Evolutionary conservation across 2,888 invertebrate species (phyloP).

Genomic region (Oegoconia quadripuncta): DNA sequence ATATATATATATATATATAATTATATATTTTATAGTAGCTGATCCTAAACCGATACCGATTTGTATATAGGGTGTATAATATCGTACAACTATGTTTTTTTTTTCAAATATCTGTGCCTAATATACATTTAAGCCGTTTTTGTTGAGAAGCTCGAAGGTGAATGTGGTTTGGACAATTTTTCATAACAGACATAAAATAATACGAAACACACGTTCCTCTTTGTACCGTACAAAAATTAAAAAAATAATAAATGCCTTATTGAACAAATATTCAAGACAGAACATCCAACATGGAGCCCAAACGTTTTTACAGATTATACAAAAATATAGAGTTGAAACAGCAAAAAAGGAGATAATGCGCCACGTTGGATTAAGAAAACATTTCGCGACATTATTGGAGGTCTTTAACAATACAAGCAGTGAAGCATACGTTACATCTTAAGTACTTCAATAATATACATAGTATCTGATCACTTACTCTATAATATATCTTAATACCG

Average conservation of each 20-base stretch:
- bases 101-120: slow-evolving; percentile 72
- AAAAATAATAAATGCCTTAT: slow-evolving; percentile 40
- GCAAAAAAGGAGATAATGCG: slow-evolving; percentile 6
- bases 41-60: slow-evolving; percentile 58
- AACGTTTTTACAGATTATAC: slow-evolving; percentile 5
- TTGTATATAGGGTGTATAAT: slow-evolving; percentile 68
- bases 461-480: slow-evolving; percentile 53
- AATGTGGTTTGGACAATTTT: slow-evolving; percentile 38
- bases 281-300: slow-evolving; percentile 30
- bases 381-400: slow-evolving; percentile 9
- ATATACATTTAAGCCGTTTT: slow-evolving; percentile 75
- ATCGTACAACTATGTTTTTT: slow-evolving; percentile 60
- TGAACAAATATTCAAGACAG: slow-evolving; percentile 31
- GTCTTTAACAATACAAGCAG: slow-evolving; percentile 22
- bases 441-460: slow-evolving; percentile 57
- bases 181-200: no score
- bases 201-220: slow-evolving; percentile 38
- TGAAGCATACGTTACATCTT: slow-evolving; percentile 39
- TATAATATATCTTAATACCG: slow-evolving; percentile 50
- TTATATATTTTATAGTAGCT: slow-evolving; percentile 65
- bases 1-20: slow-evolving; percentile 71
- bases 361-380: slow-evolving; percentile 13
- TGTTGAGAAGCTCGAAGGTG: slow-evolving; percentile 69
- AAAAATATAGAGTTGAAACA: slow-evolving; percentile 5
- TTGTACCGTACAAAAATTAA: slow-evolving; percentile 41